A percentile compares a stretch with the other conserved stretches of the same genome.
phyloP scores from a whole-genome alignment of 2,888 invertebrate species.

The Xestobium rufovillosum region DNA sequence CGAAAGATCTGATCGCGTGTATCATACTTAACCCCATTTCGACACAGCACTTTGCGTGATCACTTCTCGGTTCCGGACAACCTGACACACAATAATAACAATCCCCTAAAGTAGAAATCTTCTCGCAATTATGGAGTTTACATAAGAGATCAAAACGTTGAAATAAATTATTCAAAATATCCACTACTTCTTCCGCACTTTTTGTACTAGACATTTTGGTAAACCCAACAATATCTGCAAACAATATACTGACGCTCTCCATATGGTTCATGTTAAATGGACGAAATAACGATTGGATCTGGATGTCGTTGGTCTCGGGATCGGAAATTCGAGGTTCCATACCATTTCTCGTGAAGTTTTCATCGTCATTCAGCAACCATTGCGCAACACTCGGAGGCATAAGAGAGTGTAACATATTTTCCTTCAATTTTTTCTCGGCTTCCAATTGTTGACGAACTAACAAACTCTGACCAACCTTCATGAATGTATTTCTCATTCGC shows the following conservation, averaged over 20 bases:
- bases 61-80: constrained; percentile 84
- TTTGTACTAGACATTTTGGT: constrained; percentile 96
- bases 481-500: constrained; percentile 89
- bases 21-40: constrained; percentile 98
- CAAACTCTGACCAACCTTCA: constrained; percentile 92
- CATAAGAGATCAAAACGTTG: constrained; percentile 92
- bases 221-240: constrained; percentile 97
- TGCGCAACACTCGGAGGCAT: constrained; percentile 93
- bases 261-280: constrained; percentile 96
- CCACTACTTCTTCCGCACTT: constrained; percentile 91
- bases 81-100: constrained; percentile 94
- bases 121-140: constrained; percentile 83
- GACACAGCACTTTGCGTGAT: constrained; percentile 92
- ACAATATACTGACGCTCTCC: constrained; percentile 93
- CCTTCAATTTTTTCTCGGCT: constrained; percentile 89
- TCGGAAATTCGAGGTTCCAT: constrained; percentile 51
- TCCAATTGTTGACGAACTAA: constrained; percentile 83
- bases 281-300: constrained; percentile 74
- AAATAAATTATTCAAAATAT: constrained; percentile 91
- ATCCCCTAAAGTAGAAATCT: constrained; percentile 92
- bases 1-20: constrained; percentile 84
- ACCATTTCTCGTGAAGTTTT: constrained; percentile 51
- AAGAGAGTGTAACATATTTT: constrained; percentile 95
- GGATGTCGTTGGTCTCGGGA: constrained; percentile 54
- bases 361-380: constrained; percentile 73